Base-by-base conservation (phyloP, 1,140 invertebrate species). In the Adelges cooleyi region DNA sequence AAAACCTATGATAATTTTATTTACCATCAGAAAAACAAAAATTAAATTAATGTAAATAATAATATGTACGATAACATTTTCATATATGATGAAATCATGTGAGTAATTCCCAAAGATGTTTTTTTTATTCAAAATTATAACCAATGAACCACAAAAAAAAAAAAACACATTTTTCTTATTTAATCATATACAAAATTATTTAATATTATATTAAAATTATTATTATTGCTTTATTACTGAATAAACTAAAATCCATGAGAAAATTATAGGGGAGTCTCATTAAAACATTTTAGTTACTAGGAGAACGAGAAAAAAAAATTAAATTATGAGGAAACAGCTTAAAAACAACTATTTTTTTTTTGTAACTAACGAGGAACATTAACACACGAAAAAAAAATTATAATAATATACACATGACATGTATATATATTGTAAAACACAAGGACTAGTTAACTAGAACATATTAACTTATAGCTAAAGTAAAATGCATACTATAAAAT, bases 321-420 rank as follows among this genome's bases (percentile, higher is more conserved):
- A 27, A 25, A 48, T 15, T 48, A 62, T 62, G 42, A 62, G 56
- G 56, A 62, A 62, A 62, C 42, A 62, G 56, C 56, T 62, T 62
- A 48, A 62, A 46, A 48, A 40, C 53, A 59, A n/a, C n/a, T 11
- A 62, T 29, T 29, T 62, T 46, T 44, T 48, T 62, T 62, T 62
- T 62, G 56, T 62, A 62, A 62, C 56, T 62, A 62, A 62, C 42
- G 25, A 62, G 56, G 56, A 62, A 62, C 56, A 62, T 62, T 62
- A 62, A 48, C 56, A 62, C 56, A 33, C 56, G 46, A 62, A 62
- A 62, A 56, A 53, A 56, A 56, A n/a, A 33, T 6, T 6, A 33
- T 33, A 5, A 33, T 33, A 33, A 42, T 27, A 62, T 29, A 62
- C 27, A 48, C 42, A 62, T 48, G 44, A 42, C 42, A 59, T 38